Conservation (phyloP, 2,113 vertebrate genomes). For the Brachypodius melanocephalos region DNA sequence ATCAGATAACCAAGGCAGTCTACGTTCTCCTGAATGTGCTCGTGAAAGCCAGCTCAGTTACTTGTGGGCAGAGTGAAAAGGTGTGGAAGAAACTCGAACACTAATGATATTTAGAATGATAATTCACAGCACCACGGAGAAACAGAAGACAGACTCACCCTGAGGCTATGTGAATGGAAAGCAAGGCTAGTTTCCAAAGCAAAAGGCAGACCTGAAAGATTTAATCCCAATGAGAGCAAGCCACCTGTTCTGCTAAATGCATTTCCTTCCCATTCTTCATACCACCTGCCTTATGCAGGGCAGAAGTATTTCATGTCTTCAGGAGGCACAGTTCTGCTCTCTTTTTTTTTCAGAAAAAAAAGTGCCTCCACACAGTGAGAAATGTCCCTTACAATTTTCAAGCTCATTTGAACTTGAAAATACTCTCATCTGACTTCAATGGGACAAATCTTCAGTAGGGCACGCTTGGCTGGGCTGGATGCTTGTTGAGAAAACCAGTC, state of each 20-base stretch:
- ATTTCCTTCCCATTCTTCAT: neutral
- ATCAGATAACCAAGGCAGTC: neutral
- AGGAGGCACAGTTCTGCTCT: neutral
- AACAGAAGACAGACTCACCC: neutral
- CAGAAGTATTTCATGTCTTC: neutral
- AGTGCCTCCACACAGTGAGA: neutral
- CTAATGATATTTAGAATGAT: neutral
- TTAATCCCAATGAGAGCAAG: neutral
- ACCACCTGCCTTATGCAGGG: neutral
- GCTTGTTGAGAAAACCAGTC: slow-evolving; percentile 3
- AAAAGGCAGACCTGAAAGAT: neutral
- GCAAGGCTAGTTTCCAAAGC: neutral
- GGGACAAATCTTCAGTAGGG: slow-evolving; percentile 7
- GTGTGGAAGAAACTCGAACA: neutral
- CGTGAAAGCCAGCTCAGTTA: neutral
- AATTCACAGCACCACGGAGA: neutral
- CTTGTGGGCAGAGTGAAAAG: neutral
- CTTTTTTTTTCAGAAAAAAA: neutral
- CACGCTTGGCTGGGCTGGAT: neutral
- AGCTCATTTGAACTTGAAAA: slow-evolving; percentile 30
- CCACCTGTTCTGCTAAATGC: neutral
- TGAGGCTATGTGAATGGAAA: neutral
- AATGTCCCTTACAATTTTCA: slow-evolving; percentile 1
- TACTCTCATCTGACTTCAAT: slow-evolving; percentile 14
- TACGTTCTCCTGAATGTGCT: neutral